Evolutionary conservation across 2,113 vertebrate species (phyloP).

Genomic region (Opisthocomus hoazin): DNA sequence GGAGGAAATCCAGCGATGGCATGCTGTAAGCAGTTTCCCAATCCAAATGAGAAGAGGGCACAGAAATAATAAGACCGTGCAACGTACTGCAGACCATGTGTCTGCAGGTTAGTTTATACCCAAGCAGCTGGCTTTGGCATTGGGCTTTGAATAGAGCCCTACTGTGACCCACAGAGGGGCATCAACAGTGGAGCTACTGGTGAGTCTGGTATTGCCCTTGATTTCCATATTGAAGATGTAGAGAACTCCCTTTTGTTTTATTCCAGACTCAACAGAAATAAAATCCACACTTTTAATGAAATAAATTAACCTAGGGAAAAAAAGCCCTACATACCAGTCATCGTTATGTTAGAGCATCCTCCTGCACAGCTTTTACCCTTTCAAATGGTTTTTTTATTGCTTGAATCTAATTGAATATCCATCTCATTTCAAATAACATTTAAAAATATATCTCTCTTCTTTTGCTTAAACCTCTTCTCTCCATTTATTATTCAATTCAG

Average conservation of each 20-base stretch:
- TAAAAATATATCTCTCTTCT: constrained; percentile 5
- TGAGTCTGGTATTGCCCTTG: not conserved
- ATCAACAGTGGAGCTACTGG: not conserved
- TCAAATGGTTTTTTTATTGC: constrained; percentile 20
- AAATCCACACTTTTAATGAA: not conserved
- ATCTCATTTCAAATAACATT: constrained; percentile 49
- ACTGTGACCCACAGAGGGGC: not conserved
- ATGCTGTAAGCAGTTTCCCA: not conserved
- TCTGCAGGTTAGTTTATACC: not conserved
- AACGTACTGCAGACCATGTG: not conserved
- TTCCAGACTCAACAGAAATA: not conserved
- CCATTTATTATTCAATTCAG: constrained; percentile 35
- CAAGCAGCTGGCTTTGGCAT: not conserved
- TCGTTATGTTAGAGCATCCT: not conserved
- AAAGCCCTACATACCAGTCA: not conserved
- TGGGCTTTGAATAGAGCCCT: accelerated
- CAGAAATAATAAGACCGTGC: not conserved
- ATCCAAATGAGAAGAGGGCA: not conserved
- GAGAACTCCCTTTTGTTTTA: not conserved
- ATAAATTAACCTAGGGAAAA: not conserved
- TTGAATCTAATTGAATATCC: constrained; percentile 53
- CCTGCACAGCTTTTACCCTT: not conserved
- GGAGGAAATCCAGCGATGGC: not conserved
- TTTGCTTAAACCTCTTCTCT: constrained; percentile 37
- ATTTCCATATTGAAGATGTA: not conserved